A percentile compares a stretch with the other conserved stretches of the same genome.
phyloP scores from a whole-genome alignment of 2,888 invertebrate species.

The Heliconius ismenius region DNA sequence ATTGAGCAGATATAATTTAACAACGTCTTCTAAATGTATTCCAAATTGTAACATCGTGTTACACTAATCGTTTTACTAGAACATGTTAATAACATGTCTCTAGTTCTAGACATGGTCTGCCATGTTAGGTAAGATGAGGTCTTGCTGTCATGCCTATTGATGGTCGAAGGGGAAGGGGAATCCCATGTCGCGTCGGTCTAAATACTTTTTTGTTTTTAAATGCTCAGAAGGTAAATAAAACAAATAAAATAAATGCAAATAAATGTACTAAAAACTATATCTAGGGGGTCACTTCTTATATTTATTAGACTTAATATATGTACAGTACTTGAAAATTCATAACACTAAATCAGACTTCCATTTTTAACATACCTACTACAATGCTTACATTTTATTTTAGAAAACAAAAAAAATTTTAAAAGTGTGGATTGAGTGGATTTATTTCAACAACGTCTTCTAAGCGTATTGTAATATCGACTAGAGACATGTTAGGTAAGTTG shows the following conservation, averaged over 20 bases:
- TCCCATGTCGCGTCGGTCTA: no score
- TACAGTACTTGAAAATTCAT: constrained; percentile 29
- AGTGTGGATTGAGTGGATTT: constrained; percentile 65
- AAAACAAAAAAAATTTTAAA: neutral
- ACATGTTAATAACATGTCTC: no score
- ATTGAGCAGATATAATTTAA: no score
- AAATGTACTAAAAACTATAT: constrained; percentile 3
- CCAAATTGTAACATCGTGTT: no score
- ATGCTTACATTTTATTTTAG: neutral
- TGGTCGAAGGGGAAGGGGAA: no score
- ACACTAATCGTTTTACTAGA: no score
- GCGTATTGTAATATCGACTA: constrained; percentile 83
- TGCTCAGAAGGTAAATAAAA: neutral
- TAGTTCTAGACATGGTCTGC: no score
- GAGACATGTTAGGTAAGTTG: constrained; percentile 86
- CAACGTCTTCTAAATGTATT: no score
- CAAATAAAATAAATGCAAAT: neutral
- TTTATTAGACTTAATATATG: constrained; percentile 23
- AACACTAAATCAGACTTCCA: constrained; percentile 26
- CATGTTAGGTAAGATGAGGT: no score
- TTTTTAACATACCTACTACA: neutral
- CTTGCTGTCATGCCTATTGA: no score
- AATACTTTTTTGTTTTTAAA: no score
- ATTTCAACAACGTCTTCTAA: constrained; percentile 78
- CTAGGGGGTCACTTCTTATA: constrained; percentile 28